phyloP scores from a whole-genome alignment of 2,888 invertebrate genomes.

The Aphelenchoides bicaudatus region DNA sequence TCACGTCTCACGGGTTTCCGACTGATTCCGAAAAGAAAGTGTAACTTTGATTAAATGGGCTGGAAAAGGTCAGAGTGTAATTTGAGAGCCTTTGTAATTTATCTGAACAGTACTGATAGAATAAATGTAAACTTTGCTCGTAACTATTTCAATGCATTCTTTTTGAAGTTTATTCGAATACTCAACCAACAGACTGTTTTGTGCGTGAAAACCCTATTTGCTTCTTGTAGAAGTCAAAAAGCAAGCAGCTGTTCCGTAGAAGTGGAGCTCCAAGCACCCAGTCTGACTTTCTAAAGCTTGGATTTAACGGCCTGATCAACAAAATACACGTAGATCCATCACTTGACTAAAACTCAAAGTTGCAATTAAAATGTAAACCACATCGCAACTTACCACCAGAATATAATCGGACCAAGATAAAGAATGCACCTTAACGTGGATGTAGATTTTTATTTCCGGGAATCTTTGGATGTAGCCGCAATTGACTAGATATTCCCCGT shows the following conservation, averaged over 20 bases:
- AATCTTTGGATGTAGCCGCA: background rate
- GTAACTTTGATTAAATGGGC: too few species aligned
- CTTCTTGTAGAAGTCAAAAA: background rate
- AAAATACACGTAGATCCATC: constrained; percentile 8
- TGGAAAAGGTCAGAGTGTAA: too few species aligned
- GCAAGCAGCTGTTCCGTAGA: background rate
- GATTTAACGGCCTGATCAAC: background rate
- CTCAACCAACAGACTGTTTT: too few species aligned
- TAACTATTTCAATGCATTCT: too few species aligned
- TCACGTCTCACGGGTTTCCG: too few species aligned
- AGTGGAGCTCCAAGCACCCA: constrained; percentile 8
- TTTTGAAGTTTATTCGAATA: too few species aligned
- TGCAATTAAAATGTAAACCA: background rate
- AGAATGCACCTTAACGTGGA: background rate
- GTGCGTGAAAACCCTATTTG: constrained; percentile 11
- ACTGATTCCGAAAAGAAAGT: too few species aligned
- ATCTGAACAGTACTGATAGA: too few species aligned
- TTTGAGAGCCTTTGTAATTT: too few species aligned
- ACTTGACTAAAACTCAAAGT: background rate
- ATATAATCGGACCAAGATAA: background rate
- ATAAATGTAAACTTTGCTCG: too few species aligned
- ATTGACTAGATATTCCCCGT: background rate
- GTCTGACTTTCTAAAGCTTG: background rate
- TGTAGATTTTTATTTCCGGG: background rate
- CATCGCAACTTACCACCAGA: background rate